phyloP scores from a whole-genome alignment of 2,888 invertebrate species.

The Ennomos erosarius region DNA sequence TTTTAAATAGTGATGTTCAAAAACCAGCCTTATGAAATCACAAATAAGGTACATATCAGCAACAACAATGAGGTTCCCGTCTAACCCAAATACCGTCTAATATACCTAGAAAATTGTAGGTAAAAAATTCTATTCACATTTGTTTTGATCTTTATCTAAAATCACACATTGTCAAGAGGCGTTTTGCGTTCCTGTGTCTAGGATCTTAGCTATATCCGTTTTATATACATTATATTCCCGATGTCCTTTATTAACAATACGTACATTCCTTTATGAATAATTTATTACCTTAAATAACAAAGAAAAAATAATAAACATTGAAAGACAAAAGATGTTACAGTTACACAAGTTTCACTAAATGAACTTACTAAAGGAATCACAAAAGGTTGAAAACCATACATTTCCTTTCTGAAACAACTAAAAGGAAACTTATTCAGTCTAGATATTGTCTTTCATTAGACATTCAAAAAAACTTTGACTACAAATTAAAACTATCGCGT shows the following conservation, averaged over 20 bases:
- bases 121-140: slow-evolving; percentile 74
- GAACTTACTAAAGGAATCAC: slow-evolving; percentile 67
- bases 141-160: slow-evolving; percentile 68
- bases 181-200: slow-evolving; percentile 70
- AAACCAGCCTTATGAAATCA: slow-evolving; percentile 37
- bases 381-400: slow-evolving; percentile 45
- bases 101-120: slow-evolving; percentile 75
- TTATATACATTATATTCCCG: slow-evolving; percentile 59
- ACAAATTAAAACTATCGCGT: slow-evolving; percentile 56
- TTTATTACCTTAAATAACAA: slow-evolving; percentile 69
- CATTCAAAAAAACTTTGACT: slow-evolving; percentile 69
- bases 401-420: slow-evolving; percentile 57
- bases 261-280: slow-evolving; percentile 70
- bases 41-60: slow-evolving; percentile 37
- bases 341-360: slow-evolving; percentile 55
- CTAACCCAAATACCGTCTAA: too few species aligned
- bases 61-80: slow-evolving; percentile 67
- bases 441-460: slow-evolving; percentile 80
- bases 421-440: slow-evolving; percentile 80
- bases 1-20: slow-evolving; percentile 29
- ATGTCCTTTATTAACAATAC: slow-evolving; percentile 64
- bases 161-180: slow-evolving; percentile 63
- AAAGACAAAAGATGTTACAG: slow-evolving; percentile 54
- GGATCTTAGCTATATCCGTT: slow-evolving; percentile 59
- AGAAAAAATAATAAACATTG: slow-evolving; percentile 54